phyloP scores from a whole-genome alignment of 2,113 vertebrate genomes.

The Pristiophorus japonicus region DNA sequence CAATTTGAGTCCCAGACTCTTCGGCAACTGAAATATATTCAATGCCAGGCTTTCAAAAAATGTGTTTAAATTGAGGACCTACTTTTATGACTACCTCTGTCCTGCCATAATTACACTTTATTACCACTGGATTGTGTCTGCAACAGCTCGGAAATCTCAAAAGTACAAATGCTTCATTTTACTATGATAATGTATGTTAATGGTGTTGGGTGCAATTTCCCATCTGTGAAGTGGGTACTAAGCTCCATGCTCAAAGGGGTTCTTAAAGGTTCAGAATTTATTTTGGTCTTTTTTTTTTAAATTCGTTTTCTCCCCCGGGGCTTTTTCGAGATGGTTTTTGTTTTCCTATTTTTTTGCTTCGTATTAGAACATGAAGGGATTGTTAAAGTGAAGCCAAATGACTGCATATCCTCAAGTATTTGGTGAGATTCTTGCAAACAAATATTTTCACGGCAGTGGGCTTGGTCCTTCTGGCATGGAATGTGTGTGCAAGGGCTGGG shows the following conservation, averaged over 20 bases:
- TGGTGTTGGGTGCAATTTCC: not conserved
- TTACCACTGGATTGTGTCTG: not conserved
- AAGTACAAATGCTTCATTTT: not conserved
- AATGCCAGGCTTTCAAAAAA: not conserved
- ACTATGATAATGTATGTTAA: not conserved
- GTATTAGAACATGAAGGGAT: not conserved
- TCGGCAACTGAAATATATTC: not conserved
- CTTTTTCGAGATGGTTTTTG: not conserved
- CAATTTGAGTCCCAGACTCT: not conserved
- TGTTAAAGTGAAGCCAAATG: not conserved
- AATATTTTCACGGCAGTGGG: not conserved
- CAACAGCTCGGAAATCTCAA: not conserved
- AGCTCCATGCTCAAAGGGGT: not conserved
- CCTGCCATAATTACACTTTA: not conserved
- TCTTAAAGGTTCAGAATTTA: not conserved
- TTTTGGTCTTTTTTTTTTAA: not conserved
- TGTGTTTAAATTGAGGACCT: too few relatives aligned
- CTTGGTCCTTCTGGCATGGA: not conserved
- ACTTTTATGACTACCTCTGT: not conserved
- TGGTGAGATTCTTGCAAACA: not conserved
- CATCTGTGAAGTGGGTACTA: not conserved
- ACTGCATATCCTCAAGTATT: not conserved
- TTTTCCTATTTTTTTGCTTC: not conserved
- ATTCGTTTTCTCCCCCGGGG: not conserved
- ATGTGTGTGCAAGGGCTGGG: not conserved